A percentile compares a stretch with the other conserved stretches of the same genome.
These are phyloP conservation scores for Panzeria rudis DNA, from an alignment of 2,888 invertebrate genomes.

Conservation along the genomic window DNA sequence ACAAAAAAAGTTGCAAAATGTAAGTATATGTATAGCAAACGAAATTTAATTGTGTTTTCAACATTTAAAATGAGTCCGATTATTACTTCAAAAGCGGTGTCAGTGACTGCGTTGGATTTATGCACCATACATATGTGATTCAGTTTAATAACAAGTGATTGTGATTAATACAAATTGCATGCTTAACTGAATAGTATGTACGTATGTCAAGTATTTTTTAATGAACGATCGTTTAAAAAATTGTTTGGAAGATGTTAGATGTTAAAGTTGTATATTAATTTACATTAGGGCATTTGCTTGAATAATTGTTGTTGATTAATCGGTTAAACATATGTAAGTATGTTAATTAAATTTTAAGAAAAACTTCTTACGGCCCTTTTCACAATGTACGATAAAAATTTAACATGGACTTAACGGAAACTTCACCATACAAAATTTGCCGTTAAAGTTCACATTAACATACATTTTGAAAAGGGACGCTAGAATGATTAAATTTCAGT, in stretches of 20 bases:
- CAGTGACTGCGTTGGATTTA: not conserved
- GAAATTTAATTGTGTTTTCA: conserved; percentile 26
- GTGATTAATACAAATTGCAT: not conserved
- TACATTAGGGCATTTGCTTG: not conserved
- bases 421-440: no score
- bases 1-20: conserved; percentile 69
- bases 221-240: not conserved
- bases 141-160: not conserved
- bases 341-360: no score
- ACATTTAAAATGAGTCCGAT: conserved; percentile 23
- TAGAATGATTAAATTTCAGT: no score
- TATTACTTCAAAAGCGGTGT: not conserved
- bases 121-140: not conserved
- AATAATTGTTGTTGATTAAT: no score
- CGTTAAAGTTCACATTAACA: no score
- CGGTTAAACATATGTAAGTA: no score
- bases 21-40: not conserved
- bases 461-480: no score
- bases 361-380: no score
- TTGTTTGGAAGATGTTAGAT: not conserved
- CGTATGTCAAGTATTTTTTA: not conserved
- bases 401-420: no score
- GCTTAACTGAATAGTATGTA: not conserved
- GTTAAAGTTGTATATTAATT: not conserved
- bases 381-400: no score